Evolutionary conservation across 2,888 invertebrate genomes (phyloP), one percentile per base, ranked within the genome.

Genomic region (Tryphoninae sp.): DNA sequence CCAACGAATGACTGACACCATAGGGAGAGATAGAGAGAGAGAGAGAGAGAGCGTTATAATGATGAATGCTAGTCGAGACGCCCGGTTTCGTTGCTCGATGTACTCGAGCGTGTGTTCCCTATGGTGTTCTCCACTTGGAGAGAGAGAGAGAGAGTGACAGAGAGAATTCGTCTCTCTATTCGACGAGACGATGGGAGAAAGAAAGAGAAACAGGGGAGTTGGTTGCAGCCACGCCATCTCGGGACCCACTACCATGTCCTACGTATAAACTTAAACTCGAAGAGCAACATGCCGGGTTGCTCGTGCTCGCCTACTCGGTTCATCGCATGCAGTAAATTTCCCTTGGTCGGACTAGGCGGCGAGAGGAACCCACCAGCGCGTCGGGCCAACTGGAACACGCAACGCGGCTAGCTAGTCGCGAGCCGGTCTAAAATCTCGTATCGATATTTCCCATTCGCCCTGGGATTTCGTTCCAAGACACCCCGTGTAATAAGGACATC

Each of bases 241-340:
- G 64, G 26, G 33, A 45, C 40, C 81, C 33, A 61, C 40, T 81
- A 64, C 64, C 26, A 33, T 64, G 33, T 49, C 13, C 16, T 61
- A 26, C 19, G 33, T 42, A 62, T 67, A 26, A 19, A 49, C 33
- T 22, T 19, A 69, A 74, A 23, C 67, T 59, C 45, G 45, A 61
- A 42, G 26, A 75, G 59, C 69, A 75, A 26, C 68, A 73, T 45
- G 73, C 62, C 62, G 61, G 64, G 69, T 26, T 64, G 59, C 69
- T 81, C 65, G 74, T 58, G 82, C 83, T 83, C 84, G 84, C 81
- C 85, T 86, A 83, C 83, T 83, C 83, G 87, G 86, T 87, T 87
- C 88, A 89, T 89, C 86, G 89, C 88, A 89, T 89, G 89, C 89
- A 88, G 89, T 88, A 90, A 90, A 90, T 89, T 89, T 89, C 88